Evolutionary conservation across 2,888 invertebrate species (phyloP).

Genomic region (Gerosis bhagava): DNA sequence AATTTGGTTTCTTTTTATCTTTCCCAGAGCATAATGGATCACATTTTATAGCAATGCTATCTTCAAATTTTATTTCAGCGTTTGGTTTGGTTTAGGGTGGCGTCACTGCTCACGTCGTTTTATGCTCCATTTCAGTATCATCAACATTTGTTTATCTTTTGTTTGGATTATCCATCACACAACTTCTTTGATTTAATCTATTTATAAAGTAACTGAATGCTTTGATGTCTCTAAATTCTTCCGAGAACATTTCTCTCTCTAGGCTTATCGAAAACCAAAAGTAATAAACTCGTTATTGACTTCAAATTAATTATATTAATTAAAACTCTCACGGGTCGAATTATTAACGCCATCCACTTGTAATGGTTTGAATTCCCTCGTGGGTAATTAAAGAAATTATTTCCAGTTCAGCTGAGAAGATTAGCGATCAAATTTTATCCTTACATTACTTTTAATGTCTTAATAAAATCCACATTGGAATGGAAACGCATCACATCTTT

Average conservation of each 20-base stretch:
- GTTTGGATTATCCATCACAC: constrained; percentile 19
- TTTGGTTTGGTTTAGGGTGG: constrained; percentile 23
- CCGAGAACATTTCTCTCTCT: not conserved
- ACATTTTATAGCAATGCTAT: constrained; percentile 18
- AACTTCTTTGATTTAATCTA: constrained; percentile 21
- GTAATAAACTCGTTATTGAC: constrained; percentile 39
- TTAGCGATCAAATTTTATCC: constrained; percentile 30
- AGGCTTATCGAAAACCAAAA: constrained; percentile 30
- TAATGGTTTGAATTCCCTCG: constrained; percentile 27
- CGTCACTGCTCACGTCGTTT: constrained; percentile 41
- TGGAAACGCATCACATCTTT: not conserved
- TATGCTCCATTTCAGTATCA: constrained; percentile 27
- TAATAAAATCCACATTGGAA: constrained; percentile 26
- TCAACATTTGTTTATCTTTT: constrained; percentile 17
- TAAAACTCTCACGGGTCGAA: constrained; percentile 21
- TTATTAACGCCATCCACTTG: constrained; percentile 22
- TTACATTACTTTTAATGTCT: constrained; percentile 29
- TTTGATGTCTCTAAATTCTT: constrained; percentile 20
- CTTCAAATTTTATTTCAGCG: constrained; percentile 19
- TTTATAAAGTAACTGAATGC: constrained; percentile 13
- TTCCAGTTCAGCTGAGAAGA: constrained; percentile 32
- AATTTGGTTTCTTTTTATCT: constrained; percentile 34
- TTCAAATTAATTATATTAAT: constrained; percentile 33
- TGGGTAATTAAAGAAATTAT: constrained; percentile 34
- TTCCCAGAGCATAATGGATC: constrained; percentile 12